phyloP scores from a whole-genome alignment of 1,140 invertebrate species.

The Dreissena polymorpha region DNA sequence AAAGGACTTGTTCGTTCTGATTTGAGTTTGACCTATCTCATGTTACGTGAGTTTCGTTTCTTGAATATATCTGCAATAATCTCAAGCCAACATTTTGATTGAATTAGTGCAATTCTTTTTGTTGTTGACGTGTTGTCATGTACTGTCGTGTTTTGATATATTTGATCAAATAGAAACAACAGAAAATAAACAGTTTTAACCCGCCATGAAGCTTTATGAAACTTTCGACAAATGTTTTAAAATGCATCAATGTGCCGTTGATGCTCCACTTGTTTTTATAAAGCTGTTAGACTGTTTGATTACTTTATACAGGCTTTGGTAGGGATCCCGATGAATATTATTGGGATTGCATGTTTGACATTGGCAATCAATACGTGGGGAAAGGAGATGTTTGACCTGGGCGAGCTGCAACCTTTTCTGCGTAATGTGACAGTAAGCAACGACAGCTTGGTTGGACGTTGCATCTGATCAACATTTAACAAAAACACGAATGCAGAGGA shows the following conservation, averaged over 20 bases:
- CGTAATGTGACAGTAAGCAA: neutral
- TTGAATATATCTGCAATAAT: too few species aligned
- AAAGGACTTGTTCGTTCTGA: neutral
- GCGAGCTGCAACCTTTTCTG: slow-evolving; percentile 59
- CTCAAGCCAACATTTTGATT: too few species aligned
- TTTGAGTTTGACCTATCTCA: neutral
- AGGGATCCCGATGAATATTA: slow-evolving; percentile 64
- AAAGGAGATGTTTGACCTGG: slow-evolving; percentile 68
- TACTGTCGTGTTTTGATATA: neutral
- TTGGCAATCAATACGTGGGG: slow-evolving; percentile 86
- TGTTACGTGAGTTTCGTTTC: too few species aligned
- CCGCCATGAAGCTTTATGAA: neutral
- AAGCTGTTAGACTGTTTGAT: neutral
- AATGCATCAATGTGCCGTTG: too few species aligned
- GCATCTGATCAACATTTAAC: too few species aligned
- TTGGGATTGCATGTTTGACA: slow-evolving; percentile 78
- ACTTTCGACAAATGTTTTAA: neutral
- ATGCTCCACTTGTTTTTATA: neutral
- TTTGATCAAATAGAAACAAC: neutral
- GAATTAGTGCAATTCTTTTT: too few species aligned
- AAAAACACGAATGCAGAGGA: too few species aligned
- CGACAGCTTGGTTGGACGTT: too few species aligned
- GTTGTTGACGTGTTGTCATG: too few species aligned
- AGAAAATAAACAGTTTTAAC: neutral
- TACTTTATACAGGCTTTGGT: slow-evolving; percentile 56